Percentiles rank a stretch among this genome's conserved stretches.
phyloP scores from a whole-genome alignment of 2,797 vertebrate genomes.

The Adelosebastes latens region DNA sequence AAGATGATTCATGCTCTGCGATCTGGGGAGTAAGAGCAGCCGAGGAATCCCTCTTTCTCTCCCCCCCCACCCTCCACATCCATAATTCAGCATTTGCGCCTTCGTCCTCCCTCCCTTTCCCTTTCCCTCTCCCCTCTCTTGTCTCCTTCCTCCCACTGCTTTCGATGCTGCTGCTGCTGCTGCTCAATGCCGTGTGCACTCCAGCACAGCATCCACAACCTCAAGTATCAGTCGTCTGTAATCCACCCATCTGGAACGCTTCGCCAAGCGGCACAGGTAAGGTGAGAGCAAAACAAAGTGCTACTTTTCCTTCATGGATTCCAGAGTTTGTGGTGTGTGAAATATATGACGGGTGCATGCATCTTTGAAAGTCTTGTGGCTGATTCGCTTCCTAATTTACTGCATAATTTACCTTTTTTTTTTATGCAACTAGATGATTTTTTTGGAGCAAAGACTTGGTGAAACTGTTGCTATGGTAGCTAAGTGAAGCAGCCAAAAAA shows the following conservation, averaged over 20 bases:
- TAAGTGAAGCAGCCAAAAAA: constrained; percentile 9
- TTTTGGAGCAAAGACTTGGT: not conserved
- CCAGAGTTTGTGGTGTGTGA: constrained; percentile 35
- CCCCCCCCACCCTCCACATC: constrained; percentile 64
- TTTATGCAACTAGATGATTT: constrained; percentile 9
- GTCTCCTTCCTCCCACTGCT: constrained; percentile 35
- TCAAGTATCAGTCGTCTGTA: constrained; percentile 51
- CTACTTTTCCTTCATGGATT: constrained; percentile 24
- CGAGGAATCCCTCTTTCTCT: constrained; percentile 76
- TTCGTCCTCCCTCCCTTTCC: constrained; percentile 30
- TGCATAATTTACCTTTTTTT: constrained; percentile 47
- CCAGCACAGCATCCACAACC: constrained; percentile 53
- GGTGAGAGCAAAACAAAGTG: constrained; percentile 45
- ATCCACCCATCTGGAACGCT: constrained; percentile 55
- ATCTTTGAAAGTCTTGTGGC: constrained; percentile 41
- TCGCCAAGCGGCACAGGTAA: constrained; percentile 50
- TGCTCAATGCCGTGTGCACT: constrained; percentile 37
- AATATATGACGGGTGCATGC: constrained; percentile 31
- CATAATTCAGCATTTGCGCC: constrained; percentile 76
- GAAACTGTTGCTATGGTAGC: constrained; percentile 54
- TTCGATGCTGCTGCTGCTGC: constrained; percentile 24
- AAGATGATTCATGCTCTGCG: constrained; percentile 80
- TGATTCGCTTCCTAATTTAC: constrained; percentile 33
- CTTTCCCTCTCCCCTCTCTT: constrained; percentile 8
- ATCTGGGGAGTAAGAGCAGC: constrained; percentile 74